Conservation (phyloP, 2,797 vertebrate species). For the Rhincodon typus region DNA sequence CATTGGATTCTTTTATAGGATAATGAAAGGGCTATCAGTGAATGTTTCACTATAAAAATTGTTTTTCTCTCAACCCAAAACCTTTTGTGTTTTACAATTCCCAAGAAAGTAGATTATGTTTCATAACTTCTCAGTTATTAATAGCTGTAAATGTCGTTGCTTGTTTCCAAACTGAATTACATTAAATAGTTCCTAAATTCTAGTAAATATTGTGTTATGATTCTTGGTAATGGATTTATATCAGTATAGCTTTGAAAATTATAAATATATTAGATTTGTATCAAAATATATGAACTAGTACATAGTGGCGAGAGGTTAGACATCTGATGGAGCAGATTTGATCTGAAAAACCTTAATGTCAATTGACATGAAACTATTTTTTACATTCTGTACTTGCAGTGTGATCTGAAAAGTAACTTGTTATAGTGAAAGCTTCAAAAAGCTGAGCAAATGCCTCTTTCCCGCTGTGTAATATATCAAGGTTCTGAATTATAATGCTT, state of each 20-base stretch:
- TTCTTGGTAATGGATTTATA: too few relatives aligned
- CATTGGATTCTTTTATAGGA: not conserved
- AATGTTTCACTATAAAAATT: not conserved
- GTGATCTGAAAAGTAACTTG: not conserved
- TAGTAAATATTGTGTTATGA: not conserved
- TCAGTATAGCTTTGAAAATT: not conserved
- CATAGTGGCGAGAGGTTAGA: too few relatives aligned
- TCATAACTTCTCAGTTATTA: not conserved
- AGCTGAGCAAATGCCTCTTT: not conserved
- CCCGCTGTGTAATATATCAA: not conserved
- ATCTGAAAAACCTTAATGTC: not conserved
- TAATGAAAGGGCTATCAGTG: not conserved
- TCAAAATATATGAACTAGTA: not conserved
- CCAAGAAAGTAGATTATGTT: not conserved
- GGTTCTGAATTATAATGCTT: not conserved
- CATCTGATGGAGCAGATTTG: not conserved
- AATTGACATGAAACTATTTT: not conserved
- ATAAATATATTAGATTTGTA: not conserved
- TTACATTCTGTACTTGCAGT: not conserved
- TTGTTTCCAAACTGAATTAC: not conserved
- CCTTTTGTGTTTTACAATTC: too few relatives aligned
- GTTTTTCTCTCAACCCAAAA: not conserved
- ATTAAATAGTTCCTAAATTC: not conserved
- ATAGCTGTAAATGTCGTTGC: not conserved
- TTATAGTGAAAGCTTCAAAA: not conserved